Base-by-base conservation (phyloP, 2,113 vertebrate genomes). In the Entomyzon cyanotis region DNA sequence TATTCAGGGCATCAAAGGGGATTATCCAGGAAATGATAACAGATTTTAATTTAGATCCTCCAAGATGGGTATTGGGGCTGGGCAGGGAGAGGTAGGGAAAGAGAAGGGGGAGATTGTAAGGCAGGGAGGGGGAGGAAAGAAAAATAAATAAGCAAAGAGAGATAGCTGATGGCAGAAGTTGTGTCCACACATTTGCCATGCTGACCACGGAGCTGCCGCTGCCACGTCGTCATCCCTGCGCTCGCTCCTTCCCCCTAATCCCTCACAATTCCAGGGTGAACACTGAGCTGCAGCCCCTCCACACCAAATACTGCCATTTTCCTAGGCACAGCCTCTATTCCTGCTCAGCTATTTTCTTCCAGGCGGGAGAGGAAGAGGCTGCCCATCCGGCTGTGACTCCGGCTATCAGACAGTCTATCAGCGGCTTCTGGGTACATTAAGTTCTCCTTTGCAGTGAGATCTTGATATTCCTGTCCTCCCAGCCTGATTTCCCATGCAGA, bases 21-120 rank as follows among this genome's bases (percentile, higher is more conserved):
- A 98, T 98, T 98, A 98, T 97, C 95, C 89, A 24, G 94, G 90
- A 96, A 97, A 93, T 12, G 94, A 97, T 97, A 98, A 96, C 96
- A 98, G 97, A 98, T 98, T 98, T 98, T 98, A 98, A 98, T 98
- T 98, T 98, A 98, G 98, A 98, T 98, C 70, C 23, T 89, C 83
- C 90, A 23, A 87, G 95, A 97, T 93, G 96, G 94, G 94, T 94
- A 63, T 44, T 37, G 33, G 41, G 88, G 68, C 70, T 89, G 87
- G 89, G 84, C 23, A 90, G 87, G 67, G 70, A 89, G 80, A 91
- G 91, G 80, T 42, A 31, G 63, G 41, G 79, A 49, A 77, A 55
- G 71, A 33, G 56, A 70, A 49, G 27, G 27, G 70, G 79, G 10
- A 42, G 30, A 24, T 28, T 77, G 56, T 49, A 42, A 77, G 56